phyloP scores from a whole-genome alignment of 2,797 vertebrate species.

The Ctenosaura bakeri region DNA sequence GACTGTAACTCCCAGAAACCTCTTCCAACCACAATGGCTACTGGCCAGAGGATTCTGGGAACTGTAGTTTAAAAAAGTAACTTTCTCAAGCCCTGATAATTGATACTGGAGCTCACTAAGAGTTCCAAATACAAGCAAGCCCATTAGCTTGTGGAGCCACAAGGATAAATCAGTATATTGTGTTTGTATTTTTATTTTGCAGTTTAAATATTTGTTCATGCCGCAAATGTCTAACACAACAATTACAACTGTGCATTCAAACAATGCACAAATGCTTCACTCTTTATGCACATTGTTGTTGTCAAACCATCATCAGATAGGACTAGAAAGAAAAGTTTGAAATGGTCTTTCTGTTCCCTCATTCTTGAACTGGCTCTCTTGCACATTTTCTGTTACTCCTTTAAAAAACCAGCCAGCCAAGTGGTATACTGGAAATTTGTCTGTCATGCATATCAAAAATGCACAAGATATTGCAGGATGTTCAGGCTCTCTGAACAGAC shows the following conservation, averaged over 20 bases:
- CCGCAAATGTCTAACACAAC: background rate
- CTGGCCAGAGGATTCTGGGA: too few species aligned
- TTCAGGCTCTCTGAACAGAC: background rate
- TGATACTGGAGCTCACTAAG: background rate
- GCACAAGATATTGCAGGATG: background rate
- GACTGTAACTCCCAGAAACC: too few species aligned
- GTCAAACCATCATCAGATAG: background rate
- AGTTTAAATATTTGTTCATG: background rate
- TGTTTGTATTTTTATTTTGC: background rate
- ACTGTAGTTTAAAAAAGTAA: too few species aligned
- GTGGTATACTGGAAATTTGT: background rate
- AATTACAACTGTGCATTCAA: background rate
- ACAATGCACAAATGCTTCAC: background rate
- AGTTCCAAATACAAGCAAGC: background rate
- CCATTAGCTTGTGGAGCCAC: background rate
- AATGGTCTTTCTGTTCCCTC: background rate
- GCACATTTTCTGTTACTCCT: background rate
- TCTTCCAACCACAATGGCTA: too few species aligned
- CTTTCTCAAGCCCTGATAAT: background rate
- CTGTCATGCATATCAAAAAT: background rate
- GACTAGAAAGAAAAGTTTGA: background rate
- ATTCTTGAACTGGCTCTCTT: background rate
- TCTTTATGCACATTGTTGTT: background rate
- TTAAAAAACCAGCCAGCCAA: background rate
- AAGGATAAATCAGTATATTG: background rate